Base-by-base conservation (phyloP, 2,888 invertebrate genomes). In the Pristionchus entomophagus region DNA sequence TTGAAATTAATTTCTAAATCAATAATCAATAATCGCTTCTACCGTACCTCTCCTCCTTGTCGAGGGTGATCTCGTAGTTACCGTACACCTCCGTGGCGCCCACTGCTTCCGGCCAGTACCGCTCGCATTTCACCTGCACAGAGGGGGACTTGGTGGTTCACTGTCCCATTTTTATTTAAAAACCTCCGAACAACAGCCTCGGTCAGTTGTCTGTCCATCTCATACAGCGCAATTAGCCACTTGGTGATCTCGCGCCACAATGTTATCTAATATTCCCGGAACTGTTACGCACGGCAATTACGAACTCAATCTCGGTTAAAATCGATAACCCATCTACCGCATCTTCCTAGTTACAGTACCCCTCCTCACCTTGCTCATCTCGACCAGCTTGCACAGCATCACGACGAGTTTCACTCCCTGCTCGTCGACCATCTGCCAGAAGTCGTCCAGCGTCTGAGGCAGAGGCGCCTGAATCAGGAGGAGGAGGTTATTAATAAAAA, bases 401-500 rank as follows among this genome's bases (percentile, higher is more conserved):
- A 90, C 90, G 56, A 92, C 87, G 10, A 92, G 84, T 0, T 65
- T 73, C 22, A 91, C 88, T 22, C 88, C 77, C 29, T 91, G 87
- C 56, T 92, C 91, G 29, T 89, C 89, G 17, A 92, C 90, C 92
- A 92, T 91, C 35, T 89, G 88, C 92, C 92, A 92, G 89, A 91
- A 92, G 86, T 92, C 91, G 35, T 89, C 90, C 10, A 92, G 82
- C 2, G 91, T 92, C 5, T 86, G 32, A 0, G 88, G 86, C 0
- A 92, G 86, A 5, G 92, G 92, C 26, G 92, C 92, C 81, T 85
- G 22, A 6, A 78, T 6, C 6, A 4, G 53, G 53, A 6, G 22
- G 26, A 56, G 19, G 26, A n/a, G 56, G 22, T 53, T 6, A 53
- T 53, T 53, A 19, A 19, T 14, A 4, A 53, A 19, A 19, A 14